Conservation (phyloP, 2,113 vertebrate genomes). For the Silurus glanis region DNA sequence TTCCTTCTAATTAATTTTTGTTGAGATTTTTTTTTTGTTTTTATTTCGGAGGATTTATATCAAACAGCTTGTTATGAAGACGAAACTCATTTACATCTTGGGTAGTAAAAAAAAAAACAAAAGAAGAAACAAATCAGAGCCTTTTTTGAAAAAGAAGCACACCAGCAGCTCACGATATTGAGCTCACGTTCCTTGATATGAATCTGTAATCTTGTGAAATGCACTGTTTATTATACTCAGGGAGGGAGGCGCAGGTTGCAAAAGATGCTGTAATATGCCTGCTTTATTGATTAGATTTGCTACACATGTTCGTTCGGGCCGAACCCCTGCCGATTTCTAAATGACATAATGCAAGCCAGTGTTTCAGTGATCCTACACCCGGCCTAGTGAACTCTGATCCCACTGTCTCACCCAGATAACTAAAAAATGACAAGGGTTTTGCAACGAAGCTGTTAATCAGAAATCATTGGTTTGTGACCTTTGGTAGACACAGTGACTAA, state of each 20-base stretch:
- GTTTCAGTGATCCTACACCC: not conserved
- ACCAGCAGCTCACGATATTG: not conserved
- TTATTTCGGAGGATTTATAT: slow-evolving; percentile 1
- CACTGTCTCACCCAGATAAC: slow-evolving; percentile 13
- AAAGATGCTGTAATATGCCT: not conserved
- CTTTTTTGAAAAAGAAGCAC: not conserved
- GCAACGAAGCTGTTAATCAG: slow-evolving; percentile 27
- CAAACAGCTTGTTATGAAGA: not conserved
- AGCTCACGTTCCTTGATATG: slow-evolving; percentile 11
- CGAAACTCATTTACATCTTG: not conserved
- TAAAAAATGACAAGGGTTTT: not conserved
- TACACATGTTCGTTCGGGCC: not conserved
- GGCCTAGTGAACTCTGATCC: slow-evolving; percentile 40
- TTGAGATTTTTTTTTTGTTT: not conserved
- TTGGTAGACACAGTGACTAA: not conserved
- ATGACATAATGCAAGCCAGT: slow-evolving; percentile 29
- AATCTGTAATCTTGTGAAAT: slow-evolving; percentile 43
- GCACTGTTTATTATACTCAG: slow-evolving; percentile 19
- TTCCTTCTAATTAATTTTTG: not conserved
- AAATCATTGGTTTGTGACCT: not conserved
- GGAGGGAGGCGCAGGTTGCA: slow-evolving; percentile 20
- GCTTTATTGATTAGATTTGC: not conserved
- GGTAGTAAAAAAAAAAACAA: not conserved
- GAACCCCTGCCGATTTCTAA: not conserved
- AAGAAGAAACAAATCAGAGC: not conserved